Conservation (phyloP, 2,888 invertebrate species). For the Thyatira batis region DNA sequence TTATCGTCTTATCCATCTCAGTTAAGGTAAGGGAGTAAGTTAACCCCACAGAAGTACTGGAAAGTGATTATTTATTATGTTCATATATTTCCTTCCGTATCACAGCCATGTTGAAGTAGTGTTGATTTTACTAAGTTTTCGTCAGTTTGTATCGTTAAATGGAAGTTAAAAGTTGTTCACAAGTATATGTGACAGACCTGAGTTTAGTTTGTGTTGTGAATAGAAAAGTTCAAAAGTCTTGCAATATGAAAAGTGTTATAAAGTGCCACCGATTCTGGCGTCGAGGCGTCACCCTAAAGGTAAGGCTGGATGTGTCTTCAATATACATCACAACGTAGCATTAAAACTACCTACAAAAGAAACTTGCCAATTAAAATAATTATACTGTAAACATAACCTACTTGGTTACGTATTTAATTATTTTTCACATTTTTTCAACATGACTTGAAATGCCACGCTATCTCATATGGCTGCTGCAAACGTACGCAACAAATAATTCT, state of each 20-base stretch:
- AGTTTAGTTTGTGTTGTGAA: slow-evolving; percentile 81
- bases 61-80: slow-evolving; percentile 82
- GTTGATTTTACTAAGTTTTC: slow-evolving; percentile 79
- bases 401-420: neutral
- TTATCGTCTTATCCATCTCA: slow-evolving; percentile 74
- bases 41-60: slow-evolving; percentile 75
- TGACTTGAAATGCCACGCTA: neutral
- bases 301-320: slow-evolving; percentile 82
- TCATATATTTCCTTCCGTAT: slow-evolving; percentile 79
- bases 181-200: slow-evolving; percentile 80
- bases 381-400: neutral
- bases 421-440: neutral
- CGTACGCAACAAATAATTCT: neutral
- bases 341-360: slow-evolving; percentile 30
- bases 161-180: slow-evolving; percentile 78
- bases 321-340: slow-evolving; percentile 78
- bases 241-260: slow-evolving; percentile 80
- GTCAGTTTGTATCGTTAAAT: slow-evolving; percentile 68
- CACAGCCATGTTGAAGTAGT: slow-evolving; percentile 83
- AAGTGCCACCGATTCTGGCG: slow-evolving; percentile 81
- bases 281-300: slow-evolving; percentile 79
- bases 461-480: neutral
- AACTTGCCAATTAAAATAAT: slow-evolving; percentile 7
- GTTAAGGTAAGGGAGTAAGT: slow-evolving; percentile 82
- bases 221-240: slow-evolving; percentile 74